Evolutionary conservation across 2,888 invertebrate genomes (phyloP).

Genomic region (Himalopsyche anomala): DNA sequence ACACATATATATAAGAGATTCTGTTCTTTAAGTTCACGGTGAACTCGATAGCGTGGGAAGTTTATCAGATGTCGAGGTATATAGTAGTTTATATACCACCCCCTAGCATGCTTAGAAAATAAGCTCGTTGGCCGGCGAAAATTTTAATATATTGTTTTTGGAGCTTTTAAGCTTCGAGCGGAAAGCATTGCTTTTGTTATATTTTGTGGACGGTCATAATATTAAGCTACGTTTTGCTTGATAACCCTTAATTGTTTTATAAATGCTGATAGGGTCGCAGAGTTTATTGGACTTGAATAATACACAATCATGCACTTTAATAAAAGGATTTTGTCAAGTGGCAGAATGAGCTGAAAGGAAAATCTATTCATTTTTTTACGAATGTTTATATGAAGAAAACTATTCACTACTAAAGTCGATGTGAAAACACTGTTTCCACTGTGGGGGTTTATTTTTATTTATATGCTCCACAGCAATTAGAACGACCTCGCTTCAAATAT

Average conservation of each 20-base stretch:
- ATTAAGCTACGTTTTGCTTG: not conserved
- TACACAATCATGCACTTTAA: not conserved
- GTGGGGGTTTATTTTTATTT: too few species aligned
- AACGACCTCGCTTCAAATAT: too few species aligned
- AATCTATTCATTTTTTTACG: too few species aligned
- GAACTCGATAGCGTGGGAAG: slow-evolving; percentile 23
- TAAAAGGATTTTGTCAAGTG: too few species aligned
- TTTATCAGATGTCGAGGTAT: not conserved
- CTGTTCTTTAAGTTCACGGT: slow-evolving; percentile 8
- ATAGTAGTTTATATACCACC: not conserved
- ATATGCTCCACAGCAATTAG: too few species aligned
- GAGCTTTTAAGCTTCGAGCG: not conserved
- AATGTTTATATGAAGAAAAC: too few species aligned
- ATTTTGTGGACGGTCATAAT: slow-evolving; percentile 24
- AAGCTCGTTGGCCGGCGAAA: slow-evolving; percentile 31
- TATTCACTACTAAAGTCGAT: too few species aligned
- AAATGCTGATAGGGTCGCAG: slow-evolving; percentile 1
- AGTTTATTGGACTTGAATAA: not conserved
- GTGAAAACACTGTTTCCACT: too few species aligned
- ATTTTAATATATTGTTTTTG: slow-evolving; percentile 5
- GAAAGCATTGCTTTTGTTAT: slow-evolving; percentile 1
- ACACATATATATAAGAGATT: not conserved
- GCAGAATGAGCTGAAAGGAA: too few species aligned
- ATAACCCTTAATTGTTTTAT: slow-evolving; percentile 16
- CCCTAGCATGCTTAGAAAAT: slow-evolving; percentile 18